Conservation (phyloP, 1,140 invertebrate species). For the Laupala kohalensis region DNA sequence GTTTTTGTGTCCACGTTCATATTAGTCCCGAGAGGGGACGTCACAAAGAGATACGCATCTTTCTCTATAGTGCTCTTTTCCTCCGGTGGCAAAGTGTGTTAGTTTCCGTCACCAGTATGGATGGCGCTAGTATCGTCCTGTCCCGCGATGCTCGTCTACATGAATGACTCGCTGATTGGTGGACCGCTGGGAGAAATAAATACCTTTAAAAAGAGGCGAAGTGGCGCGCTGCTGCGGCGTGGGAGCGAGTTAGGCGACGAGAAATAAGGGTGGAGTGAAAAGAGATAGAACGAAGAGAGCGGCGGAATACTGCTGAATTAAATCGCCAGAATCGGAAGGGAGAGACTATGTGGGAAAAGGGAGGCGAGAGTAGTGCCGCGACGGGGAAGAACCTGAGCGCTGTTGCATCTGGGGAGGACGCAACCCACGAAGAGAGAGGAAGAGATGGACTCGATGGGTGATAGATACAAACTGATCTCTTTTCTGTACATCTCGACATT, state of each 20-base stretch:
- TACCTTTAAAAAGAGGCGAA: neutral
- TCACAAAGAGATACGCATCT: neutral
- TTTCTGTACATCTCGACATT: too few relatives aligned
- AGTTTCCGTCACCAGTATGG: neutral
- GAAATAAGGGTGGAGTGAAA: neutral
- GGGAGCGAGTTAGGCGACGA: neutral
- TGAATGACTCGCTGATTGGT: constrained; percentile 7
- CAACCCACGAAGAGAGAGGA: too few relatives aligned
- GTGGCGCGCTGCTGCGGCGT: too few relatives aligned
- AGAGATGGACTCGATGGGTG: too few relatives aligned
- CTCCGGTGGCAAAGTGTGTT: neutral
- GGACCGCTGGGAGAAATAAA: neutral
- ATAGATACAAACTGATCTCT: too few relatives aligned
- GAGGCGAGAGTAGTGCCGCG: too few relatives aligned
- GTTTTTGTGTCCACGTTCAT: neutral
- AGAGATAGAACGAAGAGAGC: neutral
- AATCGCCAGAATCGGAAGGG: neutral
- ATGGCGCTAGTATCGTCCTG: neutral
- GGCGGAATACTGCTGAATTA: neutral
- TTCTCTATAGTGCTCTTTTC: neutral
- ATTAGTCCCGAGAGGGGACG: neutral
- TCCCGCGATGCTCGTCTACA: neutral
- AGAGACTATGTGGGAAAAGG: too few relatives aligned
- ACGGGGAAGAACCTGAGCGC: neutral
- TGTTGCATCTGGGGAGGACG: neutral